Percentiles rank a stretch among this genome's conserved stretches.
Evolutionary conservation across 2,888 invertebrate species (phyloP).

Genomic region (Andricus quercusramuli): DNA sequence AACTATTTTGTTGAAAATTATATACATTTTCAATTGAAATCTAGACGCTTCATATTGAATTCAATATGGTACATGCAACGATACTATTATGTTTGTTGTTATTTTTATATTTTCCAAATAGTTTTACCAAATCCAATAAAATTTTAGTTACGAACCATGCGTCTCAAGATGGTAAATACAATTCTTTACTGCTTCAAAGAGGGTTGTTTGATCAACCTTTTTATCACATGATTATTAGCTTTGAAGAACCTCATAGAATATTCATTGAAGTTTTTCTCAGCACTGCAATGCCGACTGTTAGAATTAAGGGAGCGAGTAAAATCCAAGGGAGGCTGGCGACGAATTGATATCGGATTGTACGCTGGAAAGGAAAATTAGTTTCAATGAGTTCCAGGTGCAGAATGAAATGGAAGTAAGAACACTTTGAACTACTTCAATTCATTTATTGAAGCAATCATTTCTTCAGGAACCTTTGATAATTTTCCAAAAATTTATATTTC

Average conservation of each 20-base stretch:
- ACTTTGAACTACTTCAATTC: not conserved
- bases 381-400: conserved; percentile 28
- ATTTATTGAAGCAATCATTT: not conserved
- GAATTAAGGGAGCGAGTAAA: conserved; percentile 29
- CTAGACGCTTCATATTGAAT: too few species aligned
- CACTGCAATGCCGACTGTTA: not conserved
- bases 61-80: too few species aligned
- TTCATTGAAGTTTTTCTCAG: conserved; percentile 36
- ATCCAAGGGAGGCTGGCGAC: conserved; percentile 17
- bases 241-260: conserved; percentile 26
- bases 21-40: too few species aligned
- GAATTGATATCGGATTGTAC: conserved; percentile 32
- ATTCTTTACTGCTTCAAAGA: not conserved
- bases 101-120: not conserved
- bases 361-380: conserved; percentile 31
- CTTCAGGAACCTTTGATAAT: too few species aligned
- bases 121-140: not conserved
- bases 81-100: not conserved
- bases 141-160: not conserved
- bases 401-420: conserved; percentile 29
- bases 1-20: too few species aligned
- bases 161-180: not conserved
- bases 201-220: conserved; percentile 23
- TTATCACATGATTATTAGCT: conserved; percentile 29
- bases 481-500: too few species aligned